Base-by-base conservation (phyloP, 2,888 invertebrate genomes). In the Apotomis capreana region DNA sequence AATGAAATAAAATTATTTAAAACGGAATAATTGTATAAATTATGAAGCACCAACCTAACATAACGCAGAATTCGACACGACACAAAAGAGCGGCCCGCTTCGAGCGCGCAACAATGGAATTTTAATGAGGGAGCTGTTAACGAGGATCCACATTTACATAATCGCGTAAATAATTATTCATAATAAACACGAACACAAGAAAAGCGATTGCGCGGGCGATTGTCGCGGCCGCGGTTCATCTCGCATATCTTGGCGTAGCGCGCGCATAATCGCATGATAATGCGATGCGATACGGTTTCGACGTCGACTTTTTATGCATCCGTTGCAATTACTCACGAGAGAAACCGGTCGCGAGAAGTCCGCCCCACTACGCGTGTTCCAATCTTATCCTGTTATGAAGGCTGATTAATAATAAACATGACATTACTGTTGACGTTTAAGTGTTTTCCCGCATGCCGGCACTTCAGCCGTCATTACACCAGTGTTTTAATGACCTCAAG, bases 81-180 rank as follows among this genome's bases (percentile, higher is more conserved):
- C 81, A 87, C 85, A 89, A 88, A 85, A 85, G 83, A 84, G 77
- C 81, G 76, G 81, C 80, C 77, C 85, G 85, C 83, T 86, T 83
- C 81, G 83, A 82, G 78, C 80, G 81, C 82, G 81, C 82, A 82
- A 89, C 90, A 90, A 91, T 86, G 86, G 90, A 90, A 92, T 91
- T 89, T 89, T 89, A 91, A 91, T 90, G 89, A 89, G 87, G 76
- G 79, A 81, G 81, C 83, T 82, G 88, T 88, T 89, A 90, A 87
- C 87, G 85, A 88, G 85, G 82, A 86, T 85, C 79, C 82, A 78
- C 84, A 90, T 91, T 85, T 88, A 85, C 90, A 91, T 92, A 91
- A 90, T 88, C 85, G 87, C 87, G 89, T 89, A 84, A 85, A 88
- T 88, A 86, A 89, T 89, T 87, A 89, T 88, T 88, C 86, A 88